phyloP scores from a whole-genome alignment of 2,113 vertebrate species.

The Cyphomyrus plagiostoma region DNA sequence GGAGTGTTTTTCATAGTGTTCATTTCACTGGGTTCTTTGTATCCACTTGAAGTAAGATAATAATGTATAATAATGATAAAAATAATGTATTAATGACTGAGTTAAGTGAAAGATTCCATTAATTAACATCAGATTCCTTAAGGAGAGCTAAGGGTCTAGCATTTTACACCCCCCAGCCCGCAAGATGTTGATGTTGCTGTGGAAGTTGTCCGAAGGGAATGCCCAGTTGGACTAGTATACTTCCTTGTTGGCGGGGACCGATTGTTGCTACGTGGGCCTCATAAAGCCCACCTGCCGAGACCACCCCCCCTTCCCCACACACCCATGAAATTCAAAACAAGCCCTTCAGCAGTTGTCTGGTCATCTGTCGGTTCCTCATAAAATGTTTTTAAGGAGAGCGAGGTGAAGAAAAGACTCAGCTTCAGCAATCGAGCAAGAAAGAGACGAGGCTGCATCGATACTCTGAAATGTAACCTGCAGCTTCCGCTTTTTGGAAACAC shows the following conservation, averaged over 20 bases:
- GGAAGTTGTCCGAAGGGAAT: neutral
- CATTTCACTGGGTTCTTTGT: neutral
- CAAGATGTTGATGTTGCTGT: neutral
- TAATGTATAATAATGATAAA: neutral
- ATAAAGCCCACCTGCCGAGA: neutral
- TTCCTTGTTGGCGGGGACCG: neutral
- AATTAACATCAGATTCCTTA: neutral
- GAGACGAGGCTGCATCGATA: slow-evolving; percentile 62
- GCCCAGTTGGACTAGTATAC: neutral
- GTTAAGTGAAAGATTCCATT: neutral
- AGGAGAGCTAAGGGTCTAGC: neutral
- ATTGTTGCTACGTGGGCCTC: neutral
- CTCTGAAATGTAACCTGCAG: slow-evolving; percentile 42
- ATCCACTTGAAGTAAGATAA: neutral
- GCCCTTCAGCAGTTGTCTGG: slow-evolving; percentile 40
- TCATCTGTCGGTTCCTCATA: slow-evolving; percentile 34
- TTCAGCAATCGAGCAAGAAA: slow-evolving; percentile 39
- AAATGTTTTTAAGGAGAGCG: slow-evolving; percentile 21
- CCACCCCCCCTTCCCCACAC: slow-evolving; percentile 36
- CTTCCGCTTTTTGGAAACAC: neutral
- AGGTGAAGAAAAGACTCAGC: neutral
- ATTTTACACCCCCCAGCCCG: neutral
- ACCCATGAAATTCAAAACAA: slow-evolving; percentile 47
- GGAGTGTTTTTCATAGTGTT: neutral
- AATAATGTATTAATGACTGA: neutral